Evolutionary conservation across 2,888 invertebrate species (phyloP), one percentile per base, ranked within the genome.

Genomic region (Dolichomitus sp.): DNA sequence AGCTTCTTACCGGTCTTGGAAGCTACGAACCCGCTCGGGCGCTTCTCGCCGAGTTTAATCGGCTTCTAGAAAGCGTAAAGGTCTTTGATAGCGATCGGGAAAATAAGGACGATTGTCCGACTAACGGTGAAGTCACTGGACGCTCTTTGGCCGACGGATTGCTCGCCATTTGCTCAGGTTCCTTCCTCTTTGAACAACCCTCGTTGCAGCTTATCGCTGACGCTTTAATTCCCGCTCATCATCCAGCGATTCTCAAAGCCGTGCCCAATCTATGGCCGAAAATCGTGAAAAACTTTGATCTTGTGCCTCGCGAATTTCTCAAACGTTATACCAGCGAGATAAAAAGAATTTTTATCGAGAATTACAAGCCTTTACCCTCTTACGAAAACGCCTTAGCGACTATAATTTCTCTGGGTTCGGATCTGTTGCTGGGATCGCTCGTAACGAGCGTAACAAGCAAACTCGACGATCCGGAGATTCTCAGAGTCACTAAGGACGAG

Each of bases 401-500:
- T 0, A 94, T 98, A 52, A 95, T 96, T 0, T 94, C 94, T 3
- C 93, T 96, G 7, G 96, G 96, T 88, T 95, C 97, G 0, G 96
- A 96, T 72, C 94, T 95, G 4, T 94, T 97, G 63, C 94, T 97
- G 40, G 96, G 96, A 14, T 93, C 95, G 40, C 93, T 98, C n/a
- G 94, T 97, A 42, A 93, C 94, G 9, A 94, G 95, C 84, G 95
- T 97, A 6, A 95, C 95, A 52, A 93, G 93, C 23, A 94, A 96
- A 87, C 94, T 98, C 42, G 95, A 94, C 73, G 95, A 97, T 90
- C 94, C 95, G 0, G 95, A 95, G 79, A 95, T 98, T 86, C 94
- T 96, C 70, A 95, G 95, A 84, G 96, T 99, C 30, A 96, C 97
- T 0, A 95, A 97, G 88, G 96, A 97, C 78, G 97, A 98, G 88